Evolutionary conservation across 2,797 vertebrate species (phyloP), one percentile per base, ranked within the genome.

Genomic region (Triplophysa bombifrons): DNA sequence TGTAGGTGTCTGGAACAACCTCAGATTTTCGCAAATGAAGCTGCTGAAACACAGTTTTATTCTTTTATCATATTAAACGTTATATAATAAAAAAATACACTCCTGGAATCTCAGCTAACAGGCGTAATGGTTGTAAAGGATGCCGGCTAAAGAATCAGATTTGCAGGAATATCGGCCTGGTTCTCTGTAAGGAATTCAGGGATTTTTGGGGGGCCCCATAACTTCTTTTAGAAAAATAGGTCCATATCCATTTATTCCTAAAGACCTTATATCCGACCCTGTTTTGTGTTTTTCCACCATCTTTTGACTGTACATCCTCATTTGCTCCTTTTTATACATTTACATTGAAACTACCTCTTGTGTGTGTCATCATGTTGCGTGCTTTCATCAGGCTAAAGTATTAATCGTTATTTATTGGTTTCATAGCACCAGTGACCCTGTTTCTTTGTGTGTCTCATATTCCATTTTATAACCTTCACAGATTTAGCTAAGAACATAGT

Each of bases 331-430:
- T 94, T 94, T 91, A 90, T 92, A 90, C 83, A 89, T 95, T 95
- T 95, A 87, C 92, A 92, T 93, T 92, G 91, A 96, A 96, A 96
- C 96, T 98, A 98, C 96, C 97, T 98, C 96, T 93, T 91, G 88
- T 91, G 93, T 93, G 93, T 94, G 93, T 94, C 93, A 93, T 95
- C 93, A 91, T 94, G 91, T 93, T 93, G 86, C 84, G 87, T 88
- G 82, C 84, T 87, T 91, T 92, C 92, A 92, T 91, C 89, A 90
- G 89, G 88, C 91, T 25, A 87, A 90, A 89, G 88, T 91, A 89
- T 91, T 91, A 88, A 78, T 86, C 76, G 83, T 58, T 91, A 92
- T 93, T 93, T 93, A 94, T 95, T 94, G 91, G 89, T 92, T 92
- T 91, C 90, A 90, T 87, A 86, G 85, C 89, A 91, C 87, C 79